Base-by-base conservation (phyloP, 2,113 vertebrate species). In the Prunella himalayana region DNA sequence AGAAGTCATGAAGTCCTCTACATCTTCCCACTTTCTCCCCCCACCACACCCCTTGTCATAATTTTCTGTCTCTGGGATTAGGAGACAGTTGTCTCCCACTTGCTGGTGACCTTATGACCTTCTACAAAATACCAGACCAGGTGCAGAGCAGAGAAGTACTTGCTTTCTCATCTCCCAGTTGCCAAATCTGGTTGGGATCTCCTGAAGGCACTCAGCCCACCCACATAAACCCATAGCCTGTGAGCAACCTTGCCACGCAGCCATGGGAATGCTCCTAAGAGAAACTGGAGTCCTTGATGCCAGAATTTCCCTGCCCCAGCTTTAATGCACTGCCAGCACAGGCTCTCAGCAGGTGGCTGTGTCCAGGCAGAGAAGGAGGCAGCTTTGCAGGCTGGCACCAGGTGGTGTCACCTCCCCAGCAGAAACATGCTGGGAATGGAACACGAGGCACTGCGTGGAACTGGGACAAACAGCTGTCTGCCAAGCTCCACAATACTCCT, bases 291-390 rank as follows among this genome's bases (percentile, higher is more conserved):
- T 18, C 50, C 7, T 2, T 1, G 28, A 10, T 28, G 49, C 16
- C 39, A 28, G 44, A 16, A n/a, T 63, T n/a, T 63, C 42, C 54
- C 59, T 39, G 20, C 23, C 15, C 1, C 19, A 63, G 42, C 28
- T 57, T 23, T 10, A 16, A 35, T 1, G 4, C 10, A 1, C 13
- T 7, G 1, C 2, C 22, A 61, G 59, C 77, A 50, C 2, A 2
- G 31, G 8, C 51, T 39, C 23, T 7, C 7, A 12, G 24, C 42
- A 39, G 28, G 11, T 14, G 59, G 33, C n/a, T 59, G 47, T 3
- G 13, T 5, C 7, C 42, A 10, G 9, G 6, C 14, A 49, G 27
- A 47, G 30, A 7, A 27, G 9, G 35, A 22, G 31, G 81, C 77
- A 92, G 64, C 44, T 61, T 13, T 61, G 47, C 76, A 35, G 37